These are phyloP conservation scores for Ephialtes manifestator DNA, from an alignment of 2,888 invertebrate genomes.

Conservation along the genomic window DNA sequence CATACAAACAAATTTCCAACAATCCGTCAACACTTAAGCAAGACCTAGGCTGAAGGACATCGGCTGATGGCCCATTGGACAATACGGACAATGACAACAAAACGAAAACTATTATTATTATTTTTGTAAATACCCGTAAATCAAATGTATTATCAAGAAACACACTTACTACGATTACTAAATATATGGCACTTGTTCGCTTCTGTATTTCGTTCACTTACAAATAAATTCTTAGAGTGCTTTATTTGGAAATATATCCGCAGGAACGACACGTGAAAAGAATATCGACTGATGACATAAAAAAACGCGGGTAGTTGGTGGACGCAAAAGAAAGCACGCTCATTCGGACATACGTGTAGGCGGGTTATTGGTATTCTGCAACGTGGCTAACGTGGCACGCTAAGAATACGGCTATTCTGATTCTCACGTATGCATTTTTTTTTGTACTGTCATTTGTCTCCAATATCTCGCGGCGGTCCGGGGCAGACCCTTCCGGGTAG, in stretches of 20 bases:
- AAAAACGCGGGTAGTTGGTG: neutral
- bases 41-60: no score
- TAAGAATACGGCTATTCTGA: constrained; percentile 67
- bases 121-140: no score
- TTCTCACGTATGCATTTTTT: constrained; percentile 83
- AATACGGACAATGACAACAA: no score
- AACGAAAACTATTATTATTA: no score
- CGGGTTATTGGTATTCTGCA: constrained; percentile 71
- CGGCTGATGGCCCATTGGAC: no score
- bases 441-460: constrained; percentile 86
- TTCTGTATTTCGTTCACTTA: neutral
- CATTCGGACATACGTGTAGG: constrained; percentile 24
- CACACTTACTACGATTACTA: no score
- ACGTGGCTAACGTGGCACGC: constrained; percentile 65
- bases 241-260: neutral
- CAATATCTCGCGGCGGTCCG: constrained; percentile 83
- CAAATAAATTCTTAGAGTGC: neutral
- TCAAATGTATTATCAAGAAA: no score
- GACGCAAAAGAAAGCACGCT: constrained; percentile 32
- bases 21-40: no score
- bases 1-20: no score
- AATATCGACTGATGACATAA: neutral
- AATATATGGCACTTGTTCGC: neutral
- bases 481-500: constrained; percentile 56
- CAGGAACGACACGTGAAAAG: neutral